Evolutionary conservation across 2,113 vertebrate genomes (phyloP), one percentile per base, ranked within the genome.

Genomic region (Stegostoma tigrinum): DNA sequence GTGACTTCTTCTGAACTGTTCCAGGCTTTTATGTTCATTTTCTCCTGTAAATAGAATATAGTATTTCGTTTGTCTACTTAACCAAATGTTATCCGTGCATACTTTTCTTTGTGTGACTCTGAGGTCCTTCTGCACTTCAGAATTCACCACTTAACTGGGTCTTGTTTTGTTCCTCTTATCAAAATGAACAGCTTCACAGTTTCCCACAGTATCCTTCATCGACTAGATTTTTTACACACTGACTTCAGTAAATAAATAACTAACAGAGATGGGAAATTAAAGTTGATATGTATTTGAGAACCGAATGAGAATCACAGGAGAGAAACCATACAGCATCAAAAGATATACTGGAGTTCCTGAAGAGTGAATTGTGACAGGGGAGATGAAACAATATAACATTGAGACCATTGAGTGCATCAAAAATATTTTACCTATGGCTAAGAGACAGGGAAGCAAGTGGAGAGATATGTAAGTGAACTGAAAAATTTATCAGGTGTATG

Each of bases 401-500:
- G 30, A n/a, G 87, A 61, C 55, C 52, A 0, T 61, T 91, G n/a
- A 91, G 38, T 91, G 87, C 55, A n/a, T 27, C 55, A 91, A n/a
- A 61, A 91, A n/a, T 91, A 55, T 61, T 64, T 91, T 64, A 64
- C 55, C 52, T 64, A 61, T 30, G 61, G 64, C 87, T 15, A 91
- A 19, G 87, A 91, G 87, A 19, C 52, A 64, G 30, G 87, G 15
- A 61, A 91, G 48, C 30, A 91, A 91, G 12, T 64, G 87, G 52
- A 91, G 30, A 91, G 64, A 64, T n/a, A 64, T 91, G 87, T 91
- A 30, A 91, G 21, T 91, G 55, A 91, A 91, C 87, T 91, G 52
- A 91, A 91, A 91, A 61, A 91, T 91, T 64, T 91, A 91, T 91
- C 87, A 91, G 15, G 55, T 91, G 27, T 34, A 91, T 91, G 87